phyloP scores from a whole-genome alignment of 2,797 vertebrate species.

The Amazona finschi region DNA sequence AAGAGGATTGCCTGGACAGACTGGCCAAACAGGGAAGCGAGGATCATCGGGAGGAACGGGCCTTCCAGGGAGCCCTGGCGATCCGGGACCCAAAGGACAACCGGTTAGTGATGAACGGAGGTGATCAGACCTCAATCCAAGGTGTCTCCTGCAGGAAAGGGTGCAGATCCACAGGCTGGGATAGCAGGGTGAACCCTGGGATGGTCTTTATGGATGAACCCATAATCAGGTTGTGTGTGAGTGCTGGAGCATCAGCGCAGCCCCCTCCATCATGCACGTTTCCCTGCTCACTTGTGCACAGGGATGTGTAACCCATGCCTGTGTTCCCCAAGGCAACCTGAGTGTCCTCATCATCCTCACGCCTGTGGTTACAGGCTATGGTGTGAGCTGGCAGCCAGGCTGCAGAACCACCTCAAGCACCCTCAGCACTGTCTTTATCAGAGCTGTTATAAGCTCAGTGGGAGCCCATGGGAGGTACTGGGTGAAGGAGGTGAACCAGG shows the following conservation, averaged over 20 bases:
- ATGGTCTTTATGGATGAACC: not conserved
- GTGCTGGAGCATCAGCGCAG: not conserved
- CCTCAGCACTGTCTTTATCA: not conserved
- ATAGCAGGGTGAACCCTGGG: not conserved
- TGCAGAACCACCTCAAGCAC: not conserved
- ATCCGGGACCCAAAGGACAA: conserved; percentile 86
- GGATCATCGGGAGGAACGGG: conserved; percentile 83
- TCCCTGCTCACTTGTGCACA: not conserved
- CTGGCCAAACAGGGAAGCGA: conserved; percentile 83
- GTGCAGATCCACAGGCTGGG: not conserved
- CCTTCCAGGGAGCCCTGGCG: conserved; percentile 84
- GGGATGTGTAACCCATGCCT: not conserved
- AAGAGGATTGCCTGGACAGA: conserved; percentile 84
- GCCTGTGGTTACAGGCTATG: not conserved
- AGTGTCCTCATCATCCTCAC: accelerated
- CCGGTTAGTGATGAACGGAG: conserved; percentile 75
- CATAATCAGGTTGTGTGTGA: not conserved
- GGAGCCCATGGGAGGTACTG: not conserved
- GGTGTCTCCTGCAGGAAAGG: not conserved
- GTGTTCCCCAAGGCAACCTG: accelerated
- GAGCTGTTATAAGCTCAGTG: not conserved
- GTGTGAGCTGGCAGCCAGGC: not conserved
- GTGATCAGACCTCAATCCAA: not conserved
- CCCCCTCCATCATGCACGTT: accelerated
- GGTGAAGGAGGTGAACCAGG: not conserved